Conservation (phyloP, 2,797 vertebrate species). For the Rhinoraja longicauda region DNA sequence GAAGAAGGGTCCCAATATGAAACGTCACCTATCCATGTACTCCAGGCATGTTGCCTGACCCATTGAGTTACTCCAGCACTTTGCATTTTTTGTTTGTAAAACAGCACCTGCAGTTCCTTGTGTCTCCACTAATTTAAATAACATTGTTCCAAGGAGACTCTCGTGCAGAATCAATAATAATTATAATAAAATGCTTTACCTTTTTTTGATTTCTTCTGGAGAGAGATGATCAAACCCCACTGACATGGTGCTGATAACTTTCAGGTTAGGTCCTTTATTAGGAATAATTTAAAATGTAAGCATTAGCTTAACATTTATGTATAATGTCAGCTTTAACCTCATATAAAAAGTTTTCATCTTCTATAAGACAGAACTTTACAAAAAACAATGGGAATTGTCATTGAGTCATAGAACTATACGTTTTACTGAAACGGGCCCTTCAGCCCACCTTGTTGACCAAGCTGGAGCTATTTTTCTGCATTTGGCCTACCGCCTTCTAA, state of each 20-base stretch:
- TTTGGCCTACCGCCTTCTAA: too few relatives aligned
- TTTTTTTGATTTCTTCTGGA: slow-evolving; percentile 60
- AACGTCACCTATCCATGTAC: too few relatives aligned
- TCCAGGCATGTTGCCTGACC: too few relatives aligned
- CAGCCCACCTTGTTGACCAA: too few relatives aligned
- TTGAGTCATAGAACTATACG: not conserved
- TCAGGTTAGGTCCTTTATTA: slow-evolving; percentile 57
- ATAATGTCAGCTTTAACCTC: not conserved
- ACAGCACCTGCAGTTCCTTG: too few relatives aligned
- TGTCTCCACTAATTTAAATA: not conserved
- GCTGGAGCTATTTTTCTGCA: too few relatives aligned
- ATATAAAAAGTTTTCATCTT: not conserved
- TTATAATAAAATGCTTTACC: slow-evolving; percentile 46
- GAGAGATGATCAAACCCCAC: slow-evolving; percentile 61
- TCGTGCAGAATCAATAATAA: not conserved
- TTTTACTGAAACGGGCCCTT: too few relatives aligned
- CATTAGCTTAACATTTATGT: not conserved
- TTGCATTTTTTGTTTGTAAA: too few relatives aligned
- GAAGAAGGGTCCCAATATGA: too few relatives aligned
- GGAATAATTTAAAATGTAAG: not conserved
- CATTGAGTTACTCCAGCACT: too few relatives aligned
- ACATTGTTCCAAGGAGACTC: not conserved
- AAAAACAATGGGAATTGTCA: not conserved
- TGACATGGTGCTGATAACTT: slow-evolving; percentile 63
- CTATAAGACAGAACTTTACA: not conserved